Percentiles rank a stretch among this genome's conserved stretches.
phyloP scores from a whole-genome alignment of 2,888 invertebrate genomes.

The Chymomyza procnemis region DNA sequence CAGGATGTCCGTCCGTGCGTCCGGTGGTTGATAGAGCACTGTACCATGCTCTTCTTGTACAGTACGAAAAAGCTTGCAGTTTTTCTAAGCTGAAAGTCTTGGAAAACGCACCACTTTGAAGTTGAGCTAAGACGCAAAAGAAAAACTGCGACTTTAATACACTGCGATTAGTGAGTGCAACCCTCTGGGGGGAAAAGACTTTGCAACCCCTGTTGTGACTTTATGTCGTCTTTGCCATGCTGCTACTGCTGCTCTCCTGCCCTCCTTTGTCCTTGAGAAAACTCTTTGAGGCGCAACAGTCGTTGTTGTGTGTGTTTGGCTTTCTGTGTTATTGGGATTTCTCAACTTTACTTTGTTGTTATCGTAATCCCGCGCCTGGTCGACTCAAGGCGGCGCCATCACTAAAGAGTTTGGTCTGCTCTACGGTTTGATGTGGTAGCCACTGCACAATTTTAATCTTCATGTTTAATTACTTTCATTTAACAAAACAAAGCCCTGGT shows the following conservation, averaged over 20 bases:
- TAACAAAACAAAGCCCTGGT: neutral
- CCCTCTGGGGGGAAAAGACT: neutral
- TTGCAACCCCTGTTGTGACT: neutral
- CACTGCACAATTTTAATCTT: neutral
- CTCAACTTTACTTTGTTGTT: slow-evolving; percentile 37
- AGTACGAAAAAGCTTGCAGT: slow-evolving; percentile 44
- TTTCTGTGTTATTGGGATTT: slow-evolving; percentile 38
- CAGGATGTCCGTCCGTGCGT: slow-evolving; percentile 14
- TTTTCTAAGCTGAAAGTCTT: slow-evolving; percentile 25
- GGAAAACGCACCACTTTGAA: slow-evolving; percentile 44
- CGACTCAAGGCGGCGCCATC: neutral
- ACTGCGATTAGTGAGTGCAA: neutral
- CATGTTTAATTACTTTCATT: neutral
- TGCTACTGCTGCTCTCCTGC: neutral
- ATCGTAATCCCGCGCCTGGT: slow-evolving; percentile 42
- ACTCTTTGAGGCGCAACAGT: neutral
- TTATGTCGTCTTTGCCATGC: neutral
- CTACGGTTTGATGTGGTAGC: neutral
- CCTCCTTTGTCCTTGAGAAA: neutral
- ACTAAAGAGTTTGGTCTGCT: neutral
- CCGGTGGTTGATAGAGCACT: slow-evolving; percentile 52
- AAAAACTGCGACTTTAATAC: slow-evolving; percentile 53
- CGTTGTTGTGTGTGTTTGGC: neutral
- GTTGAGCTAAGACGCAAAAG: slow-evolving; percentile 45
- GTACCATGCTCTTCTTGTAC: slow-evolving; percentile 20